A percentile compares a stretch with the other conserved stretches of the same genome.
phyloP scores from a whole-genome alignment of 2,888 invertebrate genomes.

The Dryobotodes eremita region DNA sequence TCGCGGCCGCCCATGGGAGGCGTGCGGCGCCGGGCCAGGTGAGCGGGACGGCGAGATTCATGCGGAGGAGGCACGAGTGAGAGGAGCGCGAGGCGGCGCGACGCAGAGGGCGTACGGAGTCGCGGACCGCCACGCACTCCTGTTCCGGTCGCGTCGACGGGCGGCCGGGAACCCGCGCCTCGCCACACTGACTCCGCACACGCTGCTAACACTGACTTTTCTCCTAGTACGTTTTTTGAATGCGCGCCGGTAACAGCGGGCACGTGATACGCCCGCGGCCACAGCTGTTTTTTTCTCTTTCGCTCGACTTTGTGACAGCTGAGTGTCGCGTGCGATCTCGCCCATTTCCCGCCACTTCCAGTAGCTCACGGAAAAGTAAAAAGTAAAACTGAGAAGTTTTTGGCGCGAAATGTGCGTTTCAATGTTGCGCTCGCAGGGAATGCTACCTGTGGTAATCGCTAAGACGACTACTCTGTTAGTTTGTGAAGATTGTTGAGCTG shows the following conservation, averaged over 20 bases:
- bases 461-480: slow-evolving; percentile 79
- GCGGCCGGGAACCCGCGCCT: slow-evolving; percentile 90
- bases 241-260: slow-evolving; percentile 88
- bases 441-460: slow-evolving; percentile 78
- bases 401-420: slow-evolving; percentile 87
- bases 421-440: slow-evolving; percentile 66
- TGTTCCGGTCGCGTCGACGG: slow-evolving; percentile 90
- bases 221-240: slow-evolving; percentile 87
- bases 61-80: slow-evolving; percentile 76
- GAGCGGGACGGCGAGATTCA: slow-evolving; percentile 80
- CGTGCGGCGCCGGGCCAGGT: slow-evolving; percentile 83
- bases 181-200: slow-evolving; percentile 85
- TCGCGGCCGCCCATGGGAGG: slow-evolving; percentile 91
- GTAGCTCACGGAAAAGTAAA: slow-evolving; percentile 78
- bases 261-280: slow-evolving; percentile 88
- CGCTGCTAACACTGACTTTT: slow-evolving; percentile 84
- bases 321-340: slow-evolving; percentile 86
- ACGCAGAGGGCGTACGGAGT: slow-evolving; percentile 90
- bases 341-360: slow-evolving; percentile 86
- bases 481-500: slow-evolving; percentile 83
- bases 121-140: slow-evolving; percentile 88
- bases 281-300: slow-evolving; percentile 87
- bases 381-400: slow-evolving; percentile 80
- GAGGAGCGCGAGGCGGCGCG: slow-evolving; percentile 90
- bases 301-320: slow-evolving; percentile 86